A percentile compares a stretch with the other conserved stretches of the same genome.
Conservation (phyloP, 2,113 vertebrate species). For the Aegotheles bennettii region DNA sequence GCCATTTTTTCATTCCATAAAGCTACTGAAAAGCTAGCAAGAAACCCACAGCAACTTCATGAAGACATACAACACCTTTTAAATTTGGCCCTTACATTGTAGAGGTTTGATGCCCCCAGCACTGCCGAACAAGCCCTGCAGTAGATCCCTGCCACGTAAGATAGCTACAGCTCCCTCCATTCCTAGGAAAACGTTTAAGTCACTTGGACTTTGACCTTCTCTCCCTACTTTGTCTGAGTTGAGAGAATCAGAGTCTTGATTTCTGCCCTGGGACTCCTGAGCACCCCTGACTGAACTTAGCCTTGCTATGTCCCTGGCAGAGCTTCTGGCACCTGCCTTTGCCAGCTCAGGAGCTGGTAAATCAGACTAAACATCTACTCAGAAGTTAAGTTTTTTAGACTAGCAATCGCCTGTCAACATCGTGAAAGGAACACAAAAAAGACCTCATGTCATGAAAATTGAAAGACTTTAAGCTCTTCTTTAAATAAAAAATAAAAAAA, state of each 20-base stretch:
- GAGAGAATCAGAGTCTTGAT: neutral
- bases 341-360: neutral
- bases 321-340: neutral
- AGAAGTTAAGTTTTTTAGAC: neutral
- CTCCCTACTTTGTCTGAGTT: neutral
- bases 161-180: neutral
- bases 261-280: neutral
- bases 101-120: neutral
- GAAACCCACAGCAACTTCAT: neutral
- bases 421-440: neutral
- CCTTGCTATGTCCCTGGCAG: neutral
- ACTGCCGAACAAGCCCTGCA: neutral
- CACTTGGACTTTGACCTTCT: neutral
- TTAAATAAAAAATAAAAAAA: neutral
- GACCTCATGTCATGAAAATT: neutral
- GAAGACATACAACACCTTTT: neutral
- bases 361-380: neutral
- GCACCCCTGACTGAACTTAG: neutral
- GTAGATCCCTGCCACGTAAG: accelerated
- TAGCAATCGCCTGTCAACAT: neutral
- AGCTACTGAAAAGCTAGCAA: neutral
- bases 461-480: neutral
- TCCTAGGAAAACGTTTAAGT: neutral
- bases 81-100: neutral
- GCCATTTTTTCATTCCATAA: neutral